phyloP scores from a whole-genome alignment of 2,888 invertebrate species.

The Barypeithes pellucidus region DNA sequence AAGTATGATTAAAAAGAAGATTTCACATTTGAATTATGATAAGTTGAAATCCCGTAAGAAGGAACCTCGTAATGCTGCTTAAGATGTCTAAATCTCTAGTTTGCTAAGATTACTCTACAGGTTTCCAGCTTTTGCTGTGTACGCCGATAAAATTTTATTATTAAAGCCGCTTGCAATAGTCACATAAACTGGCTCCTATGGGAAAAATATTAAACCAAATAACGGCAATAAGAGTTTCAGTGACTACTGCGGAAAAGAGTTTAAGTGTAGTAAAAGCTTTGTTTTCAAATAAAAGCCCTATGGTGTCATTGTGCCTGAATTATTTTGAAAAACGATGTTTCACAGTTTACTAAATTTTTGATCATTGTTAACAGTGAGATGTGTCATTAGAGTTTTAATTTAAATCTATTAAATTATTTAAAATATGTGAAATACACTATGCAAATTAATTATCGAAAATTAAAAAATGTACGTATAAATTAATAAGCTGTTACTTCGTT shows the following conservation, averaged over 20 bases:
- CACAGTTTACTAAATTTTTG: background rate
- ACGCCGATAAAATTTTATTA: slow-evolving; percentile 21
- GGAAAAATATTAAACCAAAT: slow-evolving; percentile 24
- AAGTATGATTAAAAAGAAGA: background rate
- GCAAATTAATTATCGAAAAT: no score
- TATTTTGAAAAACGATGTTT: background rate
- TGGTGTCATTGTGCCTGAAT: background rate
- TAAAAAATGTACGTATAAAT: no score
- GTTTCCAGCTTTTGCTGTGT: slow-evolving; percentile 3
- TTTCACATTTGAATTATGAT: background rate
- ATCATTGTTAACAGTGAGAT: no score
- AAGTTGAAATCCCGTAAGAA: background rate
- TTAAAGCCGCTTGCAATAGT: slow-evolving; percentile 10
- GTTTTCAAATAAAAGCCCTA: slow-evolving; percentile 4
- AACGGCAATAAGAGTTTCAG: slow-evolving; percentile 10
- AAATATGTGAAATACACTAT: no score
- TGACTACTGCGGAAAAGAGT: slow-evolving; percentile 16
- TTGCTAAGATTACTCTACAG: slow-evolving; percentile 11
- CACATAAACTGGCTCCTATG: slow-evolving; percentile 12
- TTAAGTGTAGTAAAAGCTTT: slow-evolving; percentile 7
- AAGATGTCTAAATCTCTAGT: slow-evolving; percentile 4
- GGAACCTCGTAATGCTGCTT: background rate
- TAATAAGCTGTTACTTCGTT: no score
- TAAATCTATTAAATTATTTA: no score
- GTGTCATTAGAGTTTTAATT: no score